These are phyloP conservation scores for Pristionchus entomophagus DNA, from an alignment of 2,888 invertebrate genomes.

Conservation along the genomic window DNA sequence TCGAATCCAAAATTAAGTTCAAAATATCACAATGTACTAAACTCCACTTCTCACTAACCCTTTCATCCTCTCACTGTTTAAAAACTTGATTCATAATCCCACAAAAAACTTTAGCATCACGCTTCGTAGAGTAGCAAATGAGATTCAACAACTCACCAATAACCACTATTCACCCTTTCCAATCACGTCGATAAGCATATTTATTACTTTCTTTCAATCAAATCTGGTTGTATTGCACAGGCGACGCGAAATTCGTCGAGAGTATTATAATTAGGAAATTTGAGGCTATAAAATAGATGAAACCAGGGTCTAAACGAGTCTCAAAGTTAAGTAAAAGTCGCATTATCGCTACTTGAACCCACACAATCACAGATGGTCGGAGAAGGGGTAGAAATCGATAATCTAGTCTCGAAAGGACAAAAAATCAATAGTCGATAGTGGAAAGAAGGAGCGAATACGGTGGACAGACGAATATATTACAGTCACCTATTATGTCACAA, in stretches of 20 bases:
- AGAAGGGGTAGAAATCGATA: not conserved
- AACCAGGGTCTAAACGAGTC: not conserved
- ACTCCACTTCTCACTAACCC: no score
- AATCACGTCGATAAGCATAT: not conserved
- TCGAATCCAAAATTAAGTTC: no score
- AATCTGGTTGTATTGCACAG: constrained; percentile 35
- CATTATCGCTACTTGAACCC: constrained; percentile 13
- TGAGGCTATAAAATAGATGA: not conserved
- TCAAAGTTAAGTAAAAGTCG: constrained; percentile 11
- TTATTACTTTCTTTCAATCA: constrained; percentile 18
- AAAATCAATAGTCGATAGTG: not conserved
- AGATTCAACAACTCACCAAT: no score
- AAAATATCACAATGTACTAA: no score
- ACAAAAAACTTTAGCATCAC: no score
- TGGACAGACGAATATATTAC: not conserved
- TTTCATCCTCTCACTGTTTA: no score
- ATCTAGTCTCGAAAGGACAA: not conserved
- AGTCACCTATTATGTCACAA: constrained; percentile 26
- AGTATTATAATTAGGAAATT: not conserved
- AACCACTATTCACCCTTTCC: no score
- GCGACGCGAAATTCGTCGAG: not conserved
- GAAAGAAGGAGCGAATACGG: constrained; percentile 29
- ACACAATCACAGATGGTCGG: constrained; percentile 2
- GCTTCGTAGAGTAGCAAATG: no score
- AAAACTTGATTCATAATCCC: no score